Conservation (phyloP, 2,113 vertebrate species). For the Bathybates hornii region DNA sequence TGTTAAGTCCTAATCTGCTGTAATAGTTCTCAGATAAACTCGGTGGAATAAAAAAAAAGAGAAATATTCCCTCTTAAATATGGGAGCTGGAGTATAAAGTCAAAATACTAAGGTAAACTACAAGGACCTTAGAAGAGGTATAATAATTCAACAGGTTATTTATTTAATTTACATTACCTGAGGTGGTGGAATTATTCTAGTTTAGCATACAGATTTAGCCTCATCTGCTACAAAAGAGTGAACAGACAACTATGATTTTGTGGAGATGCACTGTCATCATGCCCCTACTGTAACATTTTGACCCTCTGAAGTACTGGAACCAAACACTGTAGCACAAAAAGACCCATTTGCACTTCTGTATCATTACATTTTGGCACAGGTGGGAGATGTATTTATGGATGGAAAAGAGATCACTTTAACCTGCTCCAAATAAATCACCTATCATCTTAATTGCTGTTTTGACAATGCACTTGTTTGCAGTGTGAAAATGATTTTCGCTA, state of each 20-base stretch:
- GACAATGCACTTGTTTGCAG: not conserved
- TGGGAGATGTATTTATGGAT: not conserved
- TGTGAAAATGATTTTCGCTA: not conserved
- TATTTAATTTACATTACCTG: not conserved
- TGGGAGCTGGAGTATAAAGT: not conserved
- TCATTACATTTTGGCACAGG: not conserved
- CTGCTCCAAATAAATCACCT: not conserved
- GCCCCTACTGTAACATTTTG: not conserved
- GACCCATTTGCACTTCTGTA: not conserved
- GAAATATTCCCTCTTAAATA: not conserved
- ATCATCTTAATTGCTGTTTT: not conserved
- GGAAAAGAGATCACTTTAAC: not conserved
- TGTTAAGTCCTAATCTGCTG: not conserved
- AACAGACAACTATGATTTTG: not conserved
- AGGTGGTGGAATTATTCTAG: not conserved
- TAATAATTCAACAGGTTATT: not conserved
- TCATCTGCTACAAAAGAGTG: not conserved
- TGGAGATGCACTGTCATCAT: not conserved
- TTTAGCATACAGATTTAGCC: not conserved
- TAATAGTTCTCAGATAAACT: not conserved
- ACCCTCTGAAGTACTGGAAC: not conserved
- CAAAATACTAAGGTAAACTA: not conserved
- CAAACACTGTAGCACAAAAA: not conserved
- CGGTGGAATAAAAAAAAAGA: not conserved
- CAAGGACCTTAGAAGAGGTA: not conserved